Conservation (phyloP, 2,888 invertebrate species). For the Dynastes tityus region DNA sequence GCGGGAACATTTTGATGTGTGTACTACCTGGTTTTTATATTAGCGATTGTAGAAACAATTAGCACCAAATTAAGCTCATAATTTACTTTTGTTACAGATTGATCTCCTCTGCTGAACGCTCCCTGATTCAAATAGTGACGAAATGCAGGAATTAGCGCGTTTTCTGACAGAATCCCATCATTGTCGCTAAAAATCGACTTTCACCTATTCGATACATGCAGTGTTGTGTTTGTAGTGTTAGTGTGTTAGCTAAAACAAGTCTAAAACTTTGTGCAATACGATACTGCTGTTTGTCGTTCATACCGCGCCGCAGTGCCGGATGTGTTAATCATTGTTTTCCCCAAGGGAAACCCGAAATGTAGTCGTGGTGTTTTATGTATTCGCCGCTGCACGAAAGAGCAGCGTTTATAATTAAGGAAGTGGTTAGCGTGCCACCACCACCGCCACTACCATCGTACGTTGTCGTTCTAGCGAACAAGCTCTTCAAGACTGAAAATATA, state of each 20-base stretch:
- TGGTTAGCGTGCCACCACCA: constrained; percentile 11
- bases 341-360: constrained; percentile 12
- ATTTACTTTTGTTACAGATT: constrained; percentile 18
- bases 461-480: background rate
- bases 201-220: background rate
- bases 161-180: background rate
- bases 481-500: constrained; percentile 21
- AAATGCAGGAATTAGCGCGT: background rate
- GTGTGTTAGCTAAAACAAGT: background rate
- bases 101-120: too few relatives aligned
- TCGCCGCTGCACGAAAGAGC: constrained; percentile 6
- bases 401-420: constrained; percentile 28
- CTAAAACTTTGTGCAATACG: background rate
- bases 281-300: background rate
- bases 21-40: too few relatives aligned
- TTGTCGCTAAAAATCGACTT: background rate
- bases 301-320: background rate
- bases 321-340: constrained; percentile 7
- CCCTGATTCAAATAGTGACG: background rate
- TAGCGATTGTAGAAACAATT: too few relatives aligned
- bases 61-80: background rate
- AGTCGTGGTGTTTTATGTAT: constrained; percentile 22
- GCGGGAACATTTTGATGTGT: too few relatives aligned
- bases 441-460: background rate
- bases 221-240: background rate